These are phyloP conservation scores for Cydia amplana DNA, from an alignment of 1,140 invertebrate species.

Conservation along the genomic window DNA sequence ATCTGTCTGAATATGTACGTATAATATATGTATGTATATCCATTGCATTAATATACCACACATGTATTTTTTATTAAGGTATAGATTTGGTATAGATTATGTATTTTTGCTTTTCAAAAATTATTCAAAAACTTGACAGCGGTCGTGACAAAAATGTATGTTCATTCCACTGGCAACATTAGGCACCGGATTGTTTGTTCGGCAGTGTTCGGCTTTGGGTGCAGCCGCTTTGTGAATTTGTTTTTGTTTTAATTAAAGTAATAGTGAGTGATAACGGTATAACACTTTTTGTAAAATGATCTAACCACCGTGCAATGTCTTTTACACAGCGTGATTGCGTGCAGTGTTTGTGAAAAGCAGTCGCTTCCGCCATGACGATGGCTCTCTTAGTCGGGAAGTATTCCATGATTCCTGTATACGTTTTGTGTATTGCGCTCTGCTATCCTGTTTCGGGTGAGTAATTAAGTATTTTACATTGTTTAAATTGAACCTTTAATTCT, in stretches of 20 bases:
- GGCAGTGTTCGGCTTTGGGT: slow-evolving; percentile 63
- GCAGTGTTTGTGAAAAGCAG: slow-evolving; percentile 60
- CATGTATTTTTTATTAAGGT: no score
- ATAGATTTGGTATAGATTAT: no score
- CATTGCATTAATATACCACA: no score
- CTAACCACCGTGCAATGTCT: slow-evolving; percentile 63
- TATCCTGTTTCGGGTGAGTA: slow-evolving; percentile 69
- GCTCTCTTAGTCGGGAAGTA: slow-evolving; percentile 62
- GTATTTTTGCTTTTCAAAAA: neutral
- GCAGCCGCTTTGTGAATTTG: slow-evolving; percentile 72
- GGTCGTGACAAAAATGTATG: neutral
- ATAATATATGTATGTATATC: no score
- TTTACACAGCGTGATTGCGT: slow-evolving; percentile 51
- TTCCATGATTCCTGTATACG: slow-evolving; percentile 68
- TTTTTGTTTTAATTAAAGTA: slow-evolving; percentile 71
- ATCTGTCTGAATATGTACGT: no score
- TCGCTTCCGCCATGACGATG: slow-evolving; percentile 75
- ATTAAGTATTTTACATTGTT: slow-evolving; percentile 44
- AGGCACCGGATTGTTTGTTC: slow-evolving; percentile 69
- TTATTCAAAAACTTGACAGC: slow-evolving; percentile 4
- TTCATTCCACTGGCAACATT: slow-evolving; percentile 51
- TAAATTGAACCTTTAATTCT: slow-evolving; percentile 25
- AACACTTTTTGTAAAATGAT: slow-evolving; percentile 69
- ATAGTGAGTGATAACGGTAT: slow-evolving; percentile 61
- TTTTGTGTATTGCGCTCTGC: slow-evolving; percentile 68